Evolutionary conservation across 1,140 invertebrate species (phyloP), one percentile per base, ranked within the genome.

Genomic region (Aphaenogaster ashmeadi): DNA sequence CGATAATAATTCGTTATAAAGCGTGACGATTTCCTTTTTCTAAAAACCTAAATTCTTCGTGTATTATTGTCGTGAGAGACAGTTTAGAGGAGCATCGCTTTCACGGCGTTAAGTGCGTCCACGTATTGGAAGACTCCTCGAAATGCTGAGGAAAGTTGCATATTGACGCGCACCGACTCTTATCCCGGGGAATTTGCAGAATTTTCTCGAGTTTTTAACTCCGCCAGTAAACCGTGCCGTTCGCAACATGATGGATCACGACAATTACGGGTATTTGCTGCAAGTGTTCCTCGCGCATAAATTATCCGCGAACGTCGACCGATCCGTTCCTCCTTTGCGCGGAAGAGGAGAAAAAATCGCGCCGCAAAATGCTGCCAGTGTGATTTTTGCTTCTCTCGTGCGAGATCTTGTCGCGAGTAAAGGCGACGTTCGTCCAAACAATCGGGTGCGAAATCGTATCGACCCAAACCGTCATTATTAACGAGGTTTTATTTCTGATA

Each of bases 201-300:
- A 58, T 75, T 75, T 84, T 75, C 13, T 64, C 67, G 11, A 44
- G 15, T 47, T 84, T 60, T 72, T 15, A 83, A 36, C n/a, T 38
- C 21, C 56, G 56, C 7, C n/a, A 27, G 18, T 58, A 62, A 62
- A 62, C 1, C 13, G 54, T 15, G 58, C 15, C 13, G 4, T 33
- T 47, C 2, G 38, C 21, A 47, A 75, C 27, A 74, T 38, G 52
- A 56, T 27, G 9, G n/a, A 72, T 83, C 69, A 6, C 11, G 5
- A 69, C 21, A 52, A 56, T 81, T 81, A 69, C 27, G 50, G 50
- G 8, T 33, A 15, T 9, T 38, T 11, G 18, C 44, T 36, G 44
- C 36, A 7, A 44, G n/a, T 41, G 11, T 21, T 83, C 4, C 38
- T 41, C 18, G 15, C 9, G 66, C 64, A 81, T 71, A 69, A 71